Base-by-base conservation (phyloP, 2,797 vertebrate genomes). In the Apogon hyalosoma region DNA sequence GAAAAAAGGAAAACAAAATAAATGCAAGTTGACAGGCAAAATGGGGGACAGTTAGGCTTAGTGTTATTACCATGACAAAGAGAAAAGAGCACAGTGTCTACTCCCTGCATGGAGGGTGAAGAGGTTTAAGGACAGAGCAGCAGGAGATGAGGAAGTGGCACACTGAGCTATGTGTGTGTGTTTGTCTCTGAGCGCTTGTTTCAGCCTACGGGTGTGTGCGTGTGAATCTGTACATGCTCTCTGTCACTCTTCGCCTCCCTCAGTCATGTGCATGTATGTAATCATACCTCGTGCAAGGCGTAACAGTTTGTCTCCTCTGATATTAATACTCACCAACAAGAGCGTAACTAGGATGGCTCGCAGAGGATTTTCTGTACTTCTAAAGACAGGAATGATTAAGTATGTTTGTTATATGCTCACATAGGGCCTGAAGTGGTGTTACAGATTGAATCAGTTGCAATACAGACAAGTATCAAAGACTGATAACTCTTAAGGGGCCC, bases 41-140 rank as follows among this genome's bases (percentile, higher is more conserved):
- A 90, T 93, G 87, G 90, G 87, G 91, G 90, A 92, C 90, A 92
- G 91, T 92, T 91, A 92, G 91, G 92, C 91, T 94, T 92, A 91
- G 90, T 82, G 83, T 90, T 93, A 93, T 94, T 93, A 93, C 88
- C 93, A 93, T 92, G 90, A 94, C 91, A 94, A 94, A 93, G 89
- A 92, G 89, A 89, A 90, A 89, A 88, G 85, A 90, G 87, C 73
- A 64, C 79, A 85, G 87, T 80, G 85, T 92, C 89, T 88, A 61
- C 91, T 89, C 90, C 88, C 89, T 81, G 87, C 84, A 75, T 85
- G 87, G 89, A 89, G 90, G 87, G 86, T 81, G 87, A 90, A 88
- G 89, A 92, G 90, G 88, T 92, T 92, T 92, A 88, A 89, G 90
- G 87, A 92, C 88, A 83, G 82, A 88, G 84, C 92, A 92, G 92